Conservation (phyloP, 2,113 vertebrate species). For the Indicator maculatus region DNA sequence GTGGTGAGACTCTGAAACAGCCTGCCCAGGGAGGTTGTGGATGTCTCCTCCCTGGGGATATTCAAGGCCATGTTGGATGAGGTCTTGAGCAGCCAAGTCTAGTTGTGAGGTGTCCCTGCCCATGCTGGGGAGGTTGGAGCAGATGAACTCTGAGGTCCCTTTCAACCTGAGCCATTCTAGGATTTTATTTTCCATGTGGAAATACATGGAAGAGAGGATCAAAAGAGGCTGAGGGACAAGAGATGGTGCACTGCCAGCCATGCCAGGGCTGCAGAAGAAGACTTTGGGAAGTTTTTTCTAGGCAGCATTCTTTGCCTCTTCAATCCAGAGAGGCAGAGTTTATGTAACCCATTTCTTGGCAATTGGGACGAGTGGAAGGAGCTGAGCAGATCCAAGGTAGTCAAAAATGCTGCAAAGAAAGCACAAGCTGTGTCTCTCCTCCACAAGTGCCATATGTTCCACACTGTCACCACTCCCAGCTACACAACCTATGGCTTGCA, state of each 20-base stretch:
- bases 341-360: slow-evolving; percentile 1
- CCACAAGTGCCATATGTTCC: slow-evolving; percentile 22
- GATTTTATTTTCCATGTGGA: background rate
- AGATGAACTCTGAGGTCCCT: no score
- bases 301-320: background rate
- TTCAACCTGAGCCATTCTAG: background rate
- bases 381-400: slow-evolving; percentile 11
- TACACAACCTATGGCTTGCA: background rate
- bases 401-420: background rate
- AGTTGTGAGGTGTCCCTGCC: no score
- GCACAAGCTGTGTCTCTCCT: background rate
- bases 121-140: no score
- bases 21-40: no score
- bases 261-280: background rate
- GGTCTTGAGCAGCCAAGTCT: no score
- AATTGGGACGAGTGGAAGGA: slow-evolving; percentile 29
- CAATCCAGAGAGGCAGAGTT: background rate
- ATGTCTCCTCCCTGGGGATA: no score
- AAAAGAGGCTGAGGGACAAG: background rate
- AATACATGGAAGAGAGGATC: background rate
- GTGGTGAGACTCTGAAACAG: no score
- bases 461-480: background rate
- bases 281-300: background rate
- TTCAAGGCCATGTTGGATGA: no score
- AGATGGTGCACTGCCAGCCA: background rate